These are phyloP conservation scores for Brachionus plicatilis DNA, from an alignment of 1,140 invertebrate species.

Conservation along the genomic window DNA sequence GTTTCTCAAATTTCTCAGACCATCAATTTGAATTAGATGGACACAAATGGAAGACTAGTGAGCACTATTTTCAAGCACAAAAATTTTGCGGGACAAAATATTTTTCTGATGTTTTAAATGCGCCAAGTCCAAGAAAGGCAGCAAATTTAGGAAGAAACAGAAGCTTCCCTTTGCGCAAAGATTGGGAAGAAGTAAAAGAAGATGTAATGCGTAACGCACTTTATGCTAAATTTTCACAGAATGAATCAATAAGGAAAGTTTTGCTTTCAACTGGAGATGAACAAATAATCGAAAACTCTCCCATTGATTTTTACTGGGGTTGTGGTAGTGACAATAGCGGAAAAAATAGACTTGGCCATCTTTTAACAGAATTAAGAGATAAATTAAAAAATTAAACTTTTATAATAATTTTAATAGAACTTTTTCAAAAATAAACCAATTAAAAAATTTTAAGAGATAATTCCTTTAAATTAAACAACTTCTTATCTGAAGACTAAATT, in stretches of 20 bases:
- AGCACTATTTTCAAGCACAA: conserved; percentile 38
- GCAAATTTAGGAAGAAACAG: background rate
- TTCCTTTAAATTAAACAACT: no score
- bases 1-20: conserved; percentile 25
- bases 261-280: conserved; percentile 20
- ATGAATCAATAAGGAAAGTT: background rate
- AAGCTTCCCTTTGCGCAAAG: background rate
- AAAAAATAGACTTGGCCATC: background rate
- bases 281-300: background rate
- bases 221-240: conserved; percentile 7
- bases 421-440: background rate
- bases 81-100: background rate
- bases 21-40: conserved; percentile 11
- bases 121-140: background rate
- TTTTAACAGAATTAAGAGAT: background rate
- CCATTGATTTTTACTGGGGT: conserved; percentile 28
- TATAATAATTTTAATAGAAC: background rate
- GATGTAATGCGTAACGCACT: background rate
- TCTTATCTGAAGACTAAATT: no score
- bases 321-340: background rate
- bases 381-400: background rate
- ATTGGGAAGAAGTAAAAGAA: conserved; percentile 39
- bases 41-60: conserved; percentile 3
- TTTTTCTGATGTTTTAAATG: background rate
- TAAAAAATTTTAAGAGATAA: no score